phyloP scores from a whole-genome alignment of 2,888 invertebrate genomes.

The Stenolophus ochropezus region DNA sequence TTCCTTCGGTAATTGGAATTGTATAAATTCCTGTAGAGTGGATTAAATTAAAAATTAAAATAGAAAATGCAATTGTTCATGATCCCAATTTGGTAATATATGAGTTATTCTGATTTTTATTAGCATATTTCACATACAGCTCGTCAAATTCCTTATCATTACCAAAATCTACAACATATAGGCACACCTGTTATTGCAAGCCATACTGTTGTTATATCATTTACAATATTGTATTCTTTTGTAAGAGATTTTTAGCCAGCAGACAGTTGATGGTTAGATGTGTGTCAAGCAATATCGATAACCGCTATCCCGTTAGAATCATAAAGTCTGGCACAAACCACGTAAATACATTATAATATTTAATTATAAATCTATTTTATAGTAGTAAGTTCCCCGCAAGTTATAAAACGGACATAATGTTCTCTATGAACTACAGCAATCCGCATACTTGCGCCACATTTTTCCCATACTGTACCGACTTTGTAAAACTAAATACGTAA shows the following conservation, averaged over 20 bases:
- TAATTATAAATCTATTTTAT: constrained; percentile 7
- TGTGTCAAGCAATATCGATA: neutral
- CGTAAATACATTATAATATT: neutral
- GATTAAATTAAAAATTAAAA: too few species aligned
- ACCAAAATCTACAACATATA: too few species aligned
- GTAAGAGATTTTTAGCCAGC: neutral
- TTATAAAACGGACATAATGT: neutral
- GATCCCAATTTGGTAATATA: too few species aligned
- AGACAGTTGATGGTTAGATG: neutral
- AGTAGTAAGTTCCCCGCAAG: constrained; percentile 4
- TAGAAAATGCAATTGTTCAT: too few species aligned
- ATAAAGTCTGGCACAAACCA: neutral
- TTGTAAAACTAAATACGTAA: neutral
- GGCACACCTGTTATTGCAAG: too few species aligned
- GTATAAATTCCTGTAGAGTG: too few species aligned
- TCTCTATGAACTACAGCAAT: neutral
- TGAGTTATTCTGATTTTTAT: too few species aligned
- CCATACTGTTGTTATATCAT: too few species aligned
- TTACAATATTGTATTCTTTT: too few species aligned
- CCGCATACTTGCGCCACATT: neutral
- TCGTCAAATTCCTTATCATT: too few species aligned
- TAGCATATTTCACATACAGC: too few species aligned
- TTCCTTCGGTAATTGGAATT: too few species aligned
- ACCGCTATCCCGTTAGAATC: neutral
- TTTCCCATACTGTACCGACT: neutral